Percentiles rank a stretch among this genome's conserved stretches.
phyloP scores from a whole-genome alignment of 2,888 invertebrate species.

The Plusia festucae region DNA sequence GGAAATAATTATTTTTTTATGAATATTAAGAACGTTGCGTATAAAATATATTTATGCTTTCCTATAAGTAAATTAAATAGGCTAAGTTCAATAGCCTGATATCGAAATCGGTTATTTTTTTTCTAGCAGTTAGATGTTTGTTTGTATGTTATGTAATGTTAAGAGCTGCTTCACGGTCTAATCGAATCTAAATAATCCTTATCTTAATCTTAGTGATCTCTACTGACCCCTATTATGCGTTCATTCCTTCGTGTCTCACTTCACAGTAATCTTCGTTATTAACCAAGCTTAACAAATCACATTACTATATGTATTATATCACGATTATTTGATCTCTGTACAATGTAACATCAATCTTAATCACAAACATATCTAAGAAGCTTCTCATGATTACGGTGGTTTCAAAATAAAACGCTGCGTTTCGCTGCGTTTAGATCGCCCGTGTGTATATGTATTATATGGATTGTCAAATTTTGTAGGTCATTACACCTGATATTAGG shows the following conservation, averaged over 20 bases:
- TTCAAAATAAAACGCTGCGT: constrained; percentile 30
- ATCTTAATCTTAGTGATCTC: constrained; percentile 5
- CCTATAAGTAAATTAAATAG: too few species aligned
- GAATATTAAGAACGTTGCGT: too few species aligned
- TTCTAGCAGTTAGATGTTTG: neutral
- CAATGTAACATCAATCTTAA: constrained; percentile 3
- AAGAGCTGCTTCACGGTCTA: neutral
- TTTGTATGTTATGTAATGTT: constrained; percentile 3
- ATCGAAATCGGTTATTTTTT: neutral
- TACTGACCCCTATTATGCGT: constrained; percentile 5
- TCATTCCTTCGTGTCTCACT: neutral
- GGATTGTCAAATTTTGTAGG: constrained; percentile 32
- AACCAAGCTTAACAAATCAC: constrained; percentile 10
- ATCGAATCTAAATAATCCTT: neutral
- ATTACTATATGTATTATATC: neutral
- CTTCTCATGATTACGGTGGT: neutral
- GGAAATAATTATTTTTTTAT: too few species aligned
- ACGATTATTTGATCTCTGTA: neutral
- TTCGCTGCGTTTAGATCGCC: constrained; percentile 21
- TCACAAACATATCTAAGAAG: constrained; percentile 1
- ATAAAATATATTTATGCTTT: too few species aligned
- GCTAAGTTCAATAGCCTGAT: neutral
- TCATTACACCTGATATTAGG: constrained; percentile 38
- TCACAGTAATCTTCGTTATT: constrained; percentile 3
- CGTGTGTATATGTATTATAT: constrained; percentile 13